Evolutionary conservation across 2,888 invertebrate genomes (phyloP), one percentile per base, ranked within the genome.

Genomic region (Dilophus febrilis): DNA sequence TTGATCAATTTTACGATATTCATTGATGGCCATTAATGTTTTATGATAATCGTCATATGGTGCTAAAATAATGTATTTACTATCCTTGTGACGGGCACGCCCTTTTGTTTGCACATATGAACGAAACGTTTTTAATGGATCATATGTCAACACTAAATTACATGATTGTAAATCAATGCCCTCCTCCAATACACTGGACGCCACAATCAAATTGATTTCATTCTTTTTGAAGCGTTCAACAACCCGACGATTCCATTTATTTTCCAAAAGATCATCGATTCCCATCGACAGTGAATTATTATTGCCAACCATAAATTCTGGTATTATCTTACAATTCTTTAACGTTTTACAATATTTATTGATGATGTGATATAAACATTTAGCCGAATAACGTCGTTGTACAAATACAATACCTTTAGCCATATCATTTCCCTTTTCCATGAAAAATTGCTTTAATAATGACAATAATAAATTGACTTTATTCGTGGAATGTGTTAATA

Each of bases 61-160:
- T 0, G 73, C 48, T 49, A 82, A 53, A 18, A 81, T 58, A 0
- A 72, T 61, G 48, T 67, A 85, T 10, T 59, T 58, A n/a, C 84
- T 76, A 0, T 66, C 56, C 4, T 55, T 52, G 48, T 69, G 67
- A n/a, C 84, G 67, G 0, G 92, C 92, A 40, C 94, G 71, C 2
- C 72, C 90, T 71, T 90, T 88, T 44, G 87, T 83, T 59, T 91
- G 90, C 30, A 92, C 72, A 53, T 91, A 94, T 0, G 84, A 78
- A 37, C 85, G 67, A 49, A 83, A 84, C 49, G 82, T 77, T 38
- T 65, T 54, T 0, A 83, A 71, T 2, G 62, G 54, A 53, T 87
- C 85, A 53, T 77, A 84, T 37, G 80, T 71, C 14, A 91, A 51
- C 0, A 92, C 80, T 31, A 86, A 60, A 45, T 81, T 76, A 54